phyloP scores from a whole-genome alignment of 2,888 invertebrate species.

The Toxonevra muliebris region DNA sequence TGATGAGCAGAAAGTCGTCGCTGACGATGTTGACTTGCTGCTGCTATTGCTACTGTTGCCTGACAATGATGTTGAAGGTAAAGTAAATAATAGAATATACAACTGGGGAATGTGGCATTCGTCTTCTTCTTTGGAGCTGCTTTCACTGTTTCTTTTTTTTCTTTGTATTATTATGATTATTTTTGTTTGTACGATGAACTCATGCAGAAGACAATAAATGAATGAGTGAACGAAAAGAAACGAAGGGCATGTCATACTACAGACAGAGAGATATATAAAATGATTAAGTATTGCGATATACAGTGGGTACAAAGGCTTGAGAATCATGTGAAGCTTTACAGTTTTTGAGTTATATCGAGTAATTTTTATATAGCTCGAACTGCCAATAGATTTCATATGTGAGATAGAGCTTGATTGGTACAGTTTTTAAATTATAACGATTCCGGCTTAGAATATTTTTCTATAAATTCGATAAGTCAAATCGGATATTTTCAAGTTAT shows the following conservation, averaged over 20 bases:
- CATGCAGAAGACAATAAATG: slow-evolving; percentile 35
- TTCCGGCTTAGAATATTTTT: no score
- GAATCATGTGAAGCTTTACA: no score
- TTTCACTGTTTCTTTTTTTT: slow-evolving; percentile 4
- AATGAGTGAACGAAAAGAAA: not conserved
- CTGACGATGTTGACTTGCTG: not conserved
- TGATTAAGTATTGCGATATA: not conserved
- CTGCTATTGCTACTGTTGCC: slow-evolving; percentile 39
- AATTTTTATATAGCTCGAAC: no score
- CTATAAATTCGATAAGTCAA: no score
- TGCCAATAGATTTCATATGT: no score
- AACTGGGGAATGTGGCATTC: slow-evolving; percentile 19
- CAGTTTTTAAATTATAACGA: no score
- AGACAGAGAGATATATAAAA: not conserved
- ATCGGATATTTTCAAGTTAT: no score
- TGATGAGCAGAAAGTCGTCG: slow-evolving; percentile 18
- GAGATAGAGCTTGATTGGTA: no score
- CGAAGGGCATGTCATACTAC: no score
- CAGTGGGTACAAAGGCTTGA: not conserved
- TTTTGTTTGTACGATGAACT: slow-evolving; percentile 39
- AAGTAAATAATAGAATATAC: slow-evolving; percentile 51
- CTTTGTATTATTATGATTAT: slow-evolving; percentile 21
- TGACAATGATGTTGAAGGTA: slow-evolving; percentile 51
- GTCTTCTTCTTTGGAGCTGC: slow-evolving; percentile 10
- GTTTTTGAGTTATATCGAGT: no score